Conservation (phyloP, 2,797 vertebrate species). For the Tachyglossus aculeatus region DNA sequence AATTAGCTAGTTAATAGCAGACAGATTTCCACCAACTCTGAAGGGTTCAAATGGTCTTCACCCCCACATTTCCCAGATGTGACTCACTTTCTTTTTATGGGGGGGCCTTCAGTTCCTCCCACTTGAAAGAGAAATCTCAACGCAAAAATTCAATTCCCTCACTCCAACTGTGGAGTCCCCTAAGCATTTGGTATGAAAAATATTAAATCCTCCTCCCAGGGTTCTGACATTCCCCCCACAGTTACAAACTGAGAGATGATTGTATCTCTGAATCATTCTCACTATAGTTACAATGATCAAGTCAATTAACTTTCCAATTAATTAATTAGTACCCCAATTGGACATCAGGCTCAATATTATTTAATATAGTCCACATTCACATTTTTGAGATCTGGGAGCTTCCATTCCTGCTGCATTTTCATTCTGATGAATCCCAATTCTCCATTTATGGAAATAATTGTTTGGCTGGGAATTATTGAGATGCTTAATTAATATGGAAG, state of each 20-base stretch:
- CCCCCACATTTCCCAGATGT: neutral
- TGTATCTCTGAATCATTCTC: slow-evolving; percentile 47
- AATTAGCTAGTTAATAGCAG: neutral
- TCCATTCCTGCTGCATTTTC: too few relatives aligned
- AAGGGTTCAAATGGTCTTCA: neutral
- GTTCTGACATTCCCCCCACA: slow-evolving; percentile 23
- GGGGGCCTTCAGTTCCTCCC: slow-evolving; percentile 1
- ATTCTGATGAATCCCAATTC: too few relatives aligned
- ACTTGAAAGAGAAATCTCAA: slow-evolving; percentile 7
- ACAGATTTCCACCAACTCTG: neutral
- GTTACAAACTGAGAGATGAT: slow-evolving; percentile 35
- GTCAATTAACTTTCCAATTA: too few relatives aligned
- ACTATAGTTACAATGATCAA: too few relatives aligned
- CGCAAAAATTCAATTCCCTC: too few relatives aligned
- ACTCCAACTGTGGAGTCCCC: slow-evolving; percentile 43
- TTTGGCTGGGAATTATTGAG: too few relatives aligned
- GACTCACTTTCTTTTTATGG: neutral
- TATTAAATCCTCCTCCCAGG: slow-evolving; percentile 28
- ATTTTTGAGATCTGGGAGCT: too few relatives aligned
- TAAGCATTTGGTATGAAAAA: slow-evolving; percentile 16
- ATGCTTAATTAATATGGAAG: too few relatives aligned
- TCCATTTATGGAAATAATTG: too few relatives aligned
- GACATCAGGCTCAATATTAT: too few relatives aligned
- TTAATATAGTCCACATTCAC: too few relatives aligned
- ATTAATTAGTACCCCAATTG: too few relatives aligned